Conservation (phyloP, 2,888 invertebrate species). For the Cacoxenus indagator region DNA sequence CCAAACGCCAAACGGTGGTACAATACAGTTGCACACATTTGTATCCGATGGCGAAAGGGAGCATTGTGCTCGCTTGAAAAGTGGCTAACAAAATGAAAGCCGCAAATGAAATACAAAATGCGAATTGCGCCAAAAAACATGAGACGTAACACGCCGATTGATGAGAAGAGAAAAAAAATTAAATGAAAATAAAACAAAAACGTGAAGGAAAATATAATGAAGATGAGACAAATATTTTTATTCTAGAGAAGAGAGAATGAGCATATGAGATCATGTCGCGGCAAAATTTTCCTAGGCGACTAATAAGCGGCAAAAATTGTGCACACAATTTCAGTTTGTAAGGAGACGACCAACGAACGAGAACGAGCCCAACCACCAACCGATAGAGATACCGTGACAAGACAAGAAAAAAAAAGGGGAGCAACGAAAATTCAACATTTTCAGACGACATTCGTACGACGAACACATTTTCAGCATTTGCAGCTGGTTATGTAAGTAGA, state of each 20-base stretch:
- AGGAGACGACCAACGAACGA: slow-evolving; percentile 65
- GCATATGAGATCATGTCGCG: slow-evolving; percentile 32
- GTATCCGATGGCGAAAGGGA: background rate
- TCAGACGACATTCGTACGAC: slow-evolving; percentile 1
- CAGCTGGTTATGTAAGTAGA: slow-evolving; percentile 17
- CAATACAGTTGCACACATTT: background rate
- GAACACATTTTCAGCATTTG: background rate
- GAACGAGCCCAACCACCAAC: slow-evolving; percentile 44
- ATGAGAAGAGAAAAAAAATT: background rate
- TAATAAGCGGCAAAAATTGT: slow-evolving; percentile 48
- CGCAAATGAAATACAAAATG: background rate
- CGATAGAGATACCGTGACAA: slow-evolving; percentile 8
- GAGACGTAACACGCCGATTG: background rate
- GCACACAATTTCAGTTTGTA: slow-evolving; percentile 57
- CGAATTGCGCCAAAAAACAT: background rate
- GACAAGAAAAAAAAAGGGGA: background rate
- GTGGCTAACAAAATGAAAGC: slow-evolving; percentile 9
- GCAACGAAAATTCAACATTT: background rate
- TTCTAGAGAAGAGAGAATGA: slow-evolving; percentile 32
- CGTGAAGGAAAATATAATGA: background rate
- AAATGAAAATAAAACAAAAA: background rate
- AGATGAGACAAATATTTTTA: slow-evolving; percentile 23
- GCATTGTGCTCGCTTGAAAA: no score
- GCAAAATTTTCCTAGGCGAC: slow-evolving; percentile 27
- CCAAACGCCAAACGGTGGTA: background rate